Conservation (phyloP, 2,888 invertebrate species). For the Coenonympha arcania region DNA sequence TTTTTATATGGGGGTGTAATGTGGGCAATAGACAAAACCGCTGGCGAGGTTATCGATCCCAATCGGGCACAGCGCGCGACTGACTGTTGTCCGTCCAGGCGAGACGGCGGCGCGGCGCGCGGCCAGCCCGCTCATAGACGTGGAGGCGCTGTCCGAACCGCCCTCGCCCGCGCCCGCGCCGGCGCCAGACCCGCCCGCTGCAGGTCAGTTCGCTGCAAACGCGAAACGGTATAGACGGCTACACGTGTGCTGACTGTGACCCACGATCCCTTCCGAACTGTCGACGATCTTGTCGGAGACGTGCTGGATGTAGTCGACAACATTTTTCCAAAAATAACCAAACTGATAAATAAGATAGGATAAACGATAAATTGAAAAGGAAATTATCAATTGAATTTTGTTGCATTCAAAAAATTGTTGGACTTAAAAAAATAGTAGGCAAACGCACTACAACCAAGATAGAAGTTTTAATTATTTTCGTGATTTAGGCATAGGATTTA, state of each 20-base stretch:
- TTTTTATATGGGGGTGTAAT: conserved; percentile 18
- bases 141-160: conserved; percentile 77
- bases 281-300: background rate
- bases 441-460: no score
- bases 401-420: no score
- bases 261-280: background rate
- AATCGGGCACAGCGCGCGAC: conserved; percentile 34
- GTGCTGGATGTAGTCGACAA: background rate
- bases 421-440: no score
- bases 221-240: conserved; percentile 61
- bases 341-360: background rate
- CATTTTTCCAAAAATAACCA: background rate
- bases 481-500: no score
- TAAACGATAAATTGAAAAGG: background rate
- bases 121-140: conserved; percentile 79
- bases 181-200: conserved; percentile 65
- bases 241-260: conserved; percentile 3
- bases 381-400: no score
- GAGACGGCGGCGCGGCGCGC: conserved; percentile 76
- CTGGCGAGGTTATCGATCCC: conserved; percentile 36
- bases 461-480: no score
- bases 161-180: conserved; percentile 70
- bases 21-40: conserved; percentile 24
- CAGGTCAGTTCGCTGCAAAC: conserved; percentile 75
- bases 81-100: conserved; percentile 64